Conservation (phyloP, 2,888 invertebrate genomes). For the Scelioninae gen. 1 region DNA sequence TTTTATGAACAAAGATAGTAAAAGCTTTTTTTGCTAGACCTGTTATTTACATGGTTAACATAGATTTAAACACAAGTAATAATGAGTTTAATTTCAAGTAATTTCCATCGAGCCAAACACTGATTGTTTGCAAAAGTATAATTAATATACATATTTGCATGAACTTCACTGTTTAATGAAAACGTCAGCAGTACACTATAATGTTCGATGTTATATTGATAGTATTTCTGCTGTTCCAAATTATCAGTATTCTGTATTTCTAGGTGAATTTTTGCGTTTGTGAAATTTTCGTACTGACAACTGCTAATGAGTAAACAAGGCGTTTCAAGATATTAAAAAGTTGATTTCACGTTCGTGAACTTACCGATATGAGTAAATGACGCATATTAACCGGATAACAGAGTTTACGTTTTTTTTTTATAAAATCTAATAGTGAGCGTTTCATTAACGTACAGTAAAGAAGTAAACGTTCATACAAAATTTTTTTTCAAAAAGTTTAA, state of each 20-base stretch:
- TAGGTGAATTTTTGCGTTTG: conserved; percentile 34
- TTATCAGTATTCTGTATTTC: conserved; percentile 50
- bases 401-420: neutral
- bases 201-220: conserved; percentile 45
- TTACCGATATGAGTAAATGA: neutral
- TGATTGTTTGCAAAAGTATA: conserved; percentile 48
- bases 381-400: neutral
- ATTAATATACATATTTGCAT: conserved; percentile 48
- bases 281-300: conserved; percentile 54
- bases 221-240: conserved; percentile 33
- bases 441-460: too few relatives aligned
- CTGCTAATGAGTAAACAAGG: conserved; percentile 57
- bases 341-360: conserved; percentile 33
- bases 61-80: conserved; percentile 6
- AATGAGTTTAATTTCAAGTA: conserved; percentile 3
- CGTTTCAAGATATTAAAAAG: conserved; percentile 45
- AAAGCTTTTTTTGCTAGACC: too few relatives aligned
- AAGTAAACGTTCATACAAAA: too few relatives aligned
- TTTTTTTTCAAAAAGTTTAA: too few relatives aligned
- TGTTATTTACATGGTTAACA: neutral
- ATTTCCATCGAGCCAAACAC: conserved; percentile 12
- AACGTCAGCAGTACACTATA: conserved; percentile 47
- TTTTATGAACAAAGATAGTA: too few relatives aligned
- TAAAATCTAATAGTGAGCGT: too few relatives aligned
- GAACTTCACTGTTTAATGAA: conserved; percentile 46